Evolutionary conservation across 2,888 invertebrate genomes (phyloP).

Genomic region (Hymenopus coronatus): DNA sequence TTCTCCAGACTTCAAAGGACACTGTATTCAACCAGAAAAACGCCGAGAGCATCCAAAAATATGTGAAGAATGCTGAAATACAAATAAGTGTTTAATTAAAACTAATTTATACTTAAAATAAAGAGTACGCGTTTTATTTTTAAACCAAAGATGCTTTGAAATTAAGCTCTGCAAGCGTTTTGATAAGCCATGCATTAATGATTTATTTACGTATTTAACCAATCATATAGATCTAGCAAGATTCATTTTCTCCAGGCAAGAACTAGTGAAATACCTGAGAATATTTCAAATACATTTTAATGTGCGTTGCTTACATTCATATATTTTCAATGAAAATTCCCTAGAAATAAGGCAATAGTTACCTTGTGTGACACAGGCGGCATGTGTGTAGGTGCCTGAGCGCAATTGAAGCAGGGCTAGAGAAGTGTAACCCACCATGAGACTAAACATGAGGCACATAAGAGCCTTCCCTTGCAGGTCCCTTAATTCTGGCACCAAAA

Average conservation of each 20-base stretch:
- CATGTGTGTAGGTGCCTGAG: slow-evolving; percentile 43
- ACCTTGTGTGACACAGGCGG: slow-evolving; percentile 56
- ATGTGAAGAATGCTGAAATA: slow-evolving; percentile 55
- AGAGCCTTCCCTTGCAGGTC: slow-evolving; percentile 64
- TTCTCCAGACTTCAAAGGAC: slow-evolving; percentile 64
- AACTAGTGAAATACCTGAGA: background rate
- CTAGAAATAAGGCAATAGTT: slow-evolving; percentile 34
- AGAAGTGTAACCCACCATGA: slow-evolving; percentile 58
- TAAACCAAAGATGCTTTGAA: too few relatives aligned
- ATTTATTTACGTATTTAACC: too few relatives aligned
- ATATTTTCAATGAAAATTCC: background rate
- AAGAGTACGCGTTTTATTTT: too few relatives aligned
- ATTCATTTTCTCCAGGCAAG: too few relatives aligned
- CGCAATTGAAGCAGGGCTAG: slow-evolving; percentile 57
- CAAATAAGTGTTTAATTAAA: slow-evolving; percentile 1
- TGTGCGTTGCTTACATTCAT: background rate
- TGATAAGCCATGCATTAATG: too few relatives aligned
- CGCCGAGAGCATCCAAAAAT: slow-evolving; percentile 63
- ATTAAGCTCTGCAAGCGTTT: too few relatives aligned
- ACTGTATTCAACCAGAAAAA: slow-evolving; percentile 72
- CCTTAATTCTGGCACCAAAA: slow-evolving; percentile 59
- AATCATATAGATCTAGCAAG: too few relatives aligned
- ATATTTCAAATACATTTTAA: background rate
- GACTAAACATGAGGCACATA: slow-evolving; percentile 58
- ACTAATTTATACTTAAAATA: background rate